Conservation (phyloP, 2,797 vertebrate genomes). For the Danio aesculapii region DNA sequence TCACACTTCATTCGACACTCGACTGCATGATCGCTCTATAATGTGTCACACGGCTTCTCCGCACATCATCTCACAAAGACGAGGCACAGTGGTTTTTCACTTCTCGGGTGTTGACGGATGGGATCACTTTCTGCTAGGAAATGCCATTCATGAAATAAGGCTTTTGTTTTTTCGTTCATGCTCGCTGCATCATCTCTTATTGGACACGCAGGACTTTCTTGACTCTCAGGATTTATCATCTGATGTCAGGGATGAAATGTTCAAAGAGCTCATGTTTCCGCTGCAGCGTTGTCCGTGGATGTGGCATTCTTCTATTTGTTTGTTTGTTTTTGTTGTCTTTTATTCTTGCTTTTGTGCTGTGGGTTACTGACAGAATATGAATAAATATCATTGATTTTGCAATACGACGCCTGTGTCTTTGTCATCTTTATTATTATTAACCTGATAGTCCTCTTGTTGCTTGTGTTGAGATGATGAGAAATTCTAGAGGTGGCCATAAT, state of each 20-base stretch:
- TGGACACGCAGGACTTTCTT: slow-evolving; percentile 36
- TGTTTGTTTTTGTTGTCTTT: slow-evolving; percentile 61
- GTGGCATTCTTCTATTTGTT: slow-evolving; percentile 44
- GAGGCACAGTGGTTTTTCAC: neutral
- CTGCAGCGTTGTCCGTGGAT: slow-evolving; percentile 34
- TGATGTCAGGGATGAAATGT: slow-evolving; percentile 60
- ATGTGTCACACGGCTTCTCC: slow-evolving; percentile 15
- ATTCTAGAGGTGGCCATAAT: no score
- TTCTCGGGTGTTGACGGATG: neutral
- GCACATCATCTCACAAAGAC: neutral
- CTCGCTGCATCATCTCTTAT: slow-evolving; percentile 8
- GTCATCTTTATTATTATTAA: neutral
- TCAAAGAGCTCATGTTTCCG: slow-evolving; percentile 59
- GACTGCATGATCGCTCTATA: slow-evolving; percentile 35
- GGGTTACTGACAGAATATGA: slow-evolving; percentile 74
- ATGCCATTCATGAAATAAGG: neutral
- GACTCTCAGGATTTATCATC: slow-evolving; percentile 42
- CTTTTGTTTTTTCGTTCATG: neutral
- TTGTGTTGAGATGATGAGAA: neutral
- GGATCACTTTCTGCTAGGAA: slow-evolving; percentile 3
- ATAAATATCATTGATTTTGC: slow-evolving; percentile 72
- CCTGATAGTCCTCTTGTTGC: neutral
- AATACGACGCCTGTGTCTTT: slow-evolving; percentile 20
- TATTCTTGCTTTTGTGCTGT: slow-evolving; percentile 72
- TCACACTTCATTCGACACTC: slow-evolving; percentile 38